Evolutionary conservation across 30 jellyfish, hydroid and myxozoan species (phyloP), one percentile per base, ranked within the genome.

Genomic region (Cassiopea andromeda): DNA sequence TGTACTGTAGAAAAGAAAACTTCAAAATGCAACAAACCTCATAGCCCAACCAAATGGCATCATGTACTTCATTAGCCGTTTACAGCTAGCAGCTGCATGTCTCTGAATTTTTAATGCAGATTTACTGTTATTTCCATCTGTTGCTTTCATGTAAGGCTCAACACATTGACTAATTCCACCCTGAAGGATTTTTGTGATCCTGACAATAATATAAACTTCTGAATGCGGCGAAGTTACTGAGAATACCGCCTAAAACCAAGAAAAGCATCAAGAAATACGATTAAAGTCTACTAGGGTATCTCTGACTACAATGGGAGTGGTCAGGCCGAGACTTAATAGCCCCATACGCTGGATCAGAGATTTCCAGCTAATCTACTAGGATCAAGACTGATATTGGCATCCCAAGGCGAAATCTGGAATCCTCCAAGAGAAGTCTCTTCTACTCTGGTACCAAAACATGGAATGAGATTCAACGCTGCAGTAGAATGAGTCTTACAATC

Each of bases 31-130:
- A 54, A 48, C 95, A n/a, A 44, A 96, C 99, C 97, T 92, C 94
- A 97, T 97, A 3, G 97, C 97, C 99, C 99, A 96, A 18, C 98
- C 99, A 82, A 96, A 96, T 13, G 99, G 99, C 99, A 92, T 96
- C 82, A 88, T 88, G 75, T 87, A 96, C 76, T 92, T 89, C 77
- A 95, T 94, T 46, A 96, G 93, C 12, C 99, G 48, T 72, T 96
- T 96, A 60, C 97, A 89, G 68, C 93, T 80, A 18, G 92, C 87
- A 43, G 92, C 81, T 5, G 96, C 97, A 49, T 89, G 93, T 54
- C 94, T 64, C 18, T 94, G 91, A 10, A 92, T 88, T 75, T 96
- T 96, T 46, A 75, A 96, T 47, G 98, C 97, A 27, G 94, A 80
- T 87, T 96, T 96, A 27, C 77, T 27, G 38, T 27, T 90, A 82